Percentiles rank a stretch among this genome's conserved stretches.
Conservation (phyloP, 2,797 vertebrate species). For the Sebastes trivittatus region DNA sequence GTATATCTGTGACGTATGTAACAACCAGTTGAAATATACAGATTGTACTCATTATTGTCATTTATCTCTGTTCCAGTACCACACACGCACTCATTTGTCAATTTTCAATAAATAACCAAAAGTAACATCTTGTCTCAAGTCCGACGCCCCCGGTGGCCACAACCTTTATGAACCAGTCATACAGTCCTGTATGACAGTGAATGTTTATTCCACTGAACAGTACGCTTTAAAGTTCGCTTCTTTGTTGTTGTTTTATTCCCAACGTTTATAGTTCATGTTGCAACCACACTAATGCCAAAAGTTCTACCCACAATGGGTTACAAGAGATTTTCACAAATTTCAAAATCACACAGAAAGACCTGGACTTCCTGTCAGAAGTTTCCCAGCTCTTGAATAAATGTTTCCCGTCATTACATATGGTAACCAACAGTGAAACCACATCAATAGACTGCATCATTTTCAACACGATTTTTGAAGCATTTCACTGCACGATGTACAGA, state of each 20-base stretch:
- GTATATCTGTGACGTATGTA: too few species aligned
- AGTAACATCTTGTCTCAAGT: too few species aligned
- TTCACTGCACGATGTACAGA: not conserved
- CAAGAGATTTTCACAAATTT: not conserved
- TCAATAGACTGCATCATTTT: not conserved
- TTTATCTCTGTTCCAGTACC: too few species aligned
- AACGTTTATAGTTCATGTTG: not conserved
- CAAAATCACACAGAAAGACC: not conserved
- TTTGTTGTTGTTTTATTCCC: not conserved
- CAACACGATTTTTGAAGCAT: not conserved
- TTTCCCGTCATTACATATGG: not conserved
- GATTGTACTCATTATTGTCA: too few species aligned
- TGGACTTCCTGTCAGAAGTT: slow-evolving; percentile 1
- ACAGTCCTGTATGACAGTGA: not conserved
- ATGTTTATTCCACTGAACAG: not conserved
- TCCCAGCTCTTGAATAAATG: not conserved
- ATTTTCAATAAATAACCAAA: too few species aligned
- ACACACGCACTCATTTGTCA: too few species aligned
- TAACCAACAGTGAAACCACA: not conserved
- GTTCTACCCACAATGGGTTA: not conserved
- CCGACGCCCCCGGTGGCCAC: too few species aligned
- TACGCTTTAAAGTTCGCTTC: not conserved
- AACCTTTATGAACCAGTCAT: too few species aligned
- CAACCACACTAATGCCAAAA: not conserved
- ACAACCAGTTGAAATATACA: too few species aligned